Evolutionary conservation across 2,888 invertebrate genomes (phyloP).

Genomic region (Agriopis leucophaearia): DNA sequence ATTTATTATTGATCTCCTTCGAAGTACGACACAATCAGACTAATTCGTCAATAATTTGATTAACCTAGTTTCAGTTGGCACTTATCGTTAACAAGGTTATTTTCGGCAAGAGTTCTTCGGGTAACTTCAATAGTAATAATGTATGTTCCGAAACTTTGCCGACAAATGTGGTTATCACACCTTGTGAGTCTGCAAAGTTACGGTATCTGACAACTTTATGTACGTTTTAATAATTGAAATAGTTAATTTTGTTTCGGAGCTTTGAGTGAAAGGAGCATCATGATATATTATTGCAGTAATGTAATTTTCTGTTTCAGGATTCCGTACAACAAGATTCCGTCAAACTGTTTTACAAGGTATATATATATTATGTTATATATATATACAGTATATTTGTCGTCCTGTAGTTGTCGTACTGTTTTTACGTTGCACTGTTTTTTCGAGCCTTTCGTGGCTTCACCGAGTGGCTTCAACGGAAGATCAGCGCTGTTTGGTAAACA

Average conservation of each 20-base stretch:
- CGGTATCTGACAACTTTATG: constrained; percentile 2
- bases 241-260: neutral
- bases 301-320: no score
- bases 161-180: constrained; percentile 26
- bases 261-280: no score
- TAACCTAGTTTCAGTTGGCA: constrained; percentile 19
- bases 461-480: no score
- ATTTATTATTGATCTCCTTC: neutral
- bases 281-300: no score
- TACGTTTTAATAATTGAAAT: constrained; percentile 11
- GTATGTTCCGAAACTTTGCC: constrained; percentile 24
- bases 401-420: no score
- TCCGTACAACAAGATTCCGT: no score
- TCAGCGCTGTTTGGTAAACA: no score
- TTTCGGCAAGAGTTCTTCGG: constrained; percentile 19
- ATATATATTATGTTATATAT: no score
- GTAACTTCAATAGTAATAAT: constrained; percentile 23
- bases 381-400: no score
- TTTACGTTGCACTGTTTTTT: no score
- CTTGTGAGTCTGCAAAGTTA: constrained; percentile 8
- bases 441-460: no score
- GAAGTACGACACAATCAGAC: constrained; percentile 13
- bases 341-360: no score
- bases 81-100: constrained; percentile 28
- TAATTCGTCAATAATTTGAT: constrained; percentile 23